Evolutionary conservation across 2,888 invertebrate species (phyloP).

Genomic region (Malacosoma neustria): DNA sequence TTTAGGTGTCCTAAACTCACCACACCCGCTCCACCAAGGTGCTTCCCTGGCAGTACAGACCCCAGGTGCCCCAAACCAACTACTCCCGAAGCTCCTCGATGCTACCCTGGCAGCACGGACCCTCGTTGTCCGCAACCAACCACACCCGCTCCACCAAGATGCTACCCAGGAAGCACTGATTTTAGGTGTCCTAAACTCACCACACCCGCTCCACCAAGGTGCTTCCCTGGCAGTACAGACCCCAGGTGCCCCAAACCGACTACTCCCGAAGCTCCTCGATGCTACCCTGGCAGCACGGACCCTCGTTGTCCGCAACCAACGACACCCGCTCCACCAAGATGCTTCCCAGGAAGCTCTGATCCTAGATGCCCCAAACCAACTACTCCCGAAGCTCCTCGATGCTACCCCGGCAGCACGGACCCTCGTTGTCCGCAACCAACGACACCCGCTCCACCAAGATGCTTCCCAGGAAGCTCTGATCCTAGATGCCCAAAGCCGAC

Average conservation of each 20-base stretch:
- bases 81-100: conserved; percentile 12
- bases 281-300: conserved; percentile 36
- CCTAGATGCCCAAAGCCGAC: conserved; percentile 34
- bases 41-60: conserved; percentile 13
- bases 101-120: conserved; percentile 21
- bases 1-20: conserved; percentile 9
- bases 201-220: conserved; percentile 12
- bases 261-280: conserved; percentile 20
- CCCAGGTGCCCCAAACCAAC: conserved; percentile 13
- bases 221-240: conserved; percentile 20
- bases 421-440: no score
- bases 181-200: conserved; percentile 32
- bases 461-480: conserved; percentile 33
- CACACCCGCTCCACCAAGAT: conserved; percentile 17
- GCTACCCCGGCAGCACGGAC: no score
- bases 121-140: conserved; percentile 17
- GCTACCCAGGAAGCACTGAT: conserved; percentile 38
- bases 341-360: conserved; percentile 16
- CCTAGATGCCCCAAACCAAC: conserved; percentile 15
- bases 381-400: conserved; percentile 14
- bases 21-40: conserved; percentile 6
- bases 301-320: conserved; percentile 37
- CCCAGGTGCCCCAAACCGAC: conserved; percentile 26
- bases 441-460: conserved; percentile 19
- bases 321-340: conserved; percentile 11